Base-by-base conservation (phyloP, 2,888 invertebrate genomes). In the Tuta absoluta region DNA sequence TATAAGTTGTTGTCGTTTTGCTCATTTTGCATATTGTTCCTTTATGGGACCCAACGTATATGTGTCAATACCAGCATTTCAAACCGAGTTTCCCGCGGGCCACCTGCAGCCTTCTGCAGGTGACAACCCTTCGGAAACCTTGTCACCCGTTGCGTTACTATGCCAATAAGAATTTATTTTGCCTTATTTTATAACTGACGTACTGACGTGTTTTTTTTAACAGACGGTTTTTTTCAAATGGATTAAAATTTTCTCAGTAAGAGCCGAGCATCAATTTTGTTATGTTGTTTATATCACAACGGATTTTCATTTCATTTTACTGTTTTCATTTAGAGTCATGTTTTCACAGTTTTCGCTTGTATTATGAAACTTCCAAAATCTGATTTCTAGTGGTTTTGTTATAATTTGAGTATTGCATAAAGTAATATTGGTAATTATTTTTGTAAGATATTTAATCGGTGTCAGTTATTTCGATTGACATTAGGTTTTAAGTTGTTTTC, bases 81-180 rank as follows among this genome's bases (percentile, higher is more conserved):
- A 51, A n/a, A 10, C 19, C 10, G 21, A 62, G 45, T n/a, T 21
- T 38, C 41, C 17, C 19, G 45, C n/a, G 28, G 65, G 53, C 65
- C 65, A 38, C 65, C 65, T 65, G 65, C 59, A 65, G 65, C 21
- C 23, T n/a, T 56, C 59, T 65, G 65, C 48, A 11, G 45, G 0
- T 65, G 65, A 62, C 65, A 51, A 60, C 60, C 65, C 41, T 56
- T 19, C 64, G 64, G 23, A 10, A 63, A 60, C 38, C 41, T 61
- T 60, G 60, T 23, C 60, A 59, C 23, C 45, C 19, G 45, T 23
- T 24, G 24, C 4, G 58, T 58, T 37, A 33, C 58, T 58, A 58
- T 58, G 58, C 58, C 56, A 56, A 56, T 33, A 33, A 56, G 56
- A 56, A 56, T 33, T 33, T 56, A 56, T 62, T 48, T 28, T 33